Evolutionary conservation across 2,113 vertebrate genomes (phyloP), one percentile per base, ranked within the genome.

Genomic region (Artemisiospiza belli): DNA sequence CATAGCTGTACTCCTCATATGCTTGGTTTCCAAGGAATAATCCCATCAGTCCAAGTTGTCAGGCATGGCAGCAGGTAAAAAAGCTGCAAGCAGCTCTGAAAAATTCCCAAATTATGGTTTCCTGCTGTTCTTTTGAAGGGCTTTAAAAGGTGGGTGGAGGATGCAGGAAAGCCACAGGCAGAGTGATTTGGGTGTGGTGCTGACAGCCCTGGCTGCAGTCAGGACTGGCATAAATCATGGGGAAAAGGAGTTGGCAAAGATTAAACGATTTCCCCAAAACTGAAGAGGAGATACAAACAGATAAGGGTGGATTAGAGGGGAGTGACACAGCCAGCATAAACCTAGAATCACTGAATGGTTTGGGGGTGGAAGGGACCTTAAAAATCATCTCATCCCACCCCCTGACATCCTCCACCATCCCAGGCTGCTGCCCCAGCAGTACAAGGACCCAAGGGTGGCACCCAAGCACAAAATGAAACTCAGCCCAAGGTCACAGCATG

Each of bases 1-100:
- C 67, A 70, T 74, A 77, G 18, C 39, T 86, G 11, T 37, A n/a
- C 39, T 75, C 83, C 44, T 94, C 64, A 49, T 64, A 68, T n/a
- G 69, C 31, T 93, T 81, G 63, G 18, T 52, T 95, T 77, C 72
- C 83, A 90, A 22, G n/a, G 80, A 91, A 84, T 81, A 89, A 84
- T 75, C 86, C 66, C 69, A 57, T 30, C 80, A 79, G 73, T 81
- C 83, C 64, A 47, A 72, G 66, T 28, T 87, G 43, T 49, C 76
- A 92, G 87, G 31, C 31, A 57, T 2, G 47, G 73, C 61, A 94
- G 67, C 46, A 46, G 67, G 67, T 15, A 91, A 83, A 93, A 94
- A 41, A 46, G 17, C 80, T 68, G 35, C 44, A 55, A 91, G 43
- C 1, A 2, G 64, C 73, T 72, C 92, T 87, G 69, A 81, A 87